Percentiles rank a stretch among this genome's conserved stretches.
These are phyloP conservation scores for Dryobota labecula DNA, from an alignment of 2,888 invertebrate species.

Conservation along the genomic window DNA sequence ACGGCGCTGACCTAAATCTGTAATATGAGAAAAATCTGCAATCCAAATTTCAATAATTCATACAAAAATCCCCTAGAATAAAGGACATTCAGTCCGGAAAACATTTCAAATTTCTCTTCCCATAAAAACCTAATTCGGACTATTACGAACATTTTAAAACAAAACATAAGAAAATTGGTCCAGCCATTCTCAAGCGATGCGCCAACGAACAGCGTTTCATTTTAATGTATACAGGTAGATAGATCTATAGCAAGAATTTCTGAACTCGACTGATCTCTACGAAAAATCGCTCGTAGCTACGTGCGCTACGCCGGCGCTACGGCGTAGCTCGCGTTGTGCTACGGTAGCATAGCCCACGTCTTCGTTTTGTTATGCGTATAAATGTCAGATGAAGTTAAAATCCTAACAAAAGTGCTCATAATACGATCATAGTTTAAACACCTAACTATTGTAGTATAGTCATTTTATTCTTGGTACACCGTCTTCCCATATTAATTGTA, in stretches of 20 bases:
- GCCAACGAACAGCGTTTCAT: not conserved
- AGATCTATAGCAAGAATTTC: not conserved
- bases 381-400: not conserved
- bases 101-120: not conserved
- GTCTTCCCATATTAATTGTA: not conserved
- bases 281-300: not conserved
- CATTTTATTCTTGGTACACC: not conserved
- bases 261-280: not conserved
- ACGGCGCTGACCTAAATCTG: no score
- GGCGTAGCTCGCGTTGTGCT: constrained; percentile 1
- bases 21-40: no score
- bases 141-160: not conserved
- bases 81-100: not conserved
- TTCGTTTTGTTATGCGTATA: not conserved
- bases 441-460: not conserved
- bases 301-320: constrained; percentile 3
- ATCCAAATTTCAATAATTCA: not conserved
- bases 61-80: not conserved
- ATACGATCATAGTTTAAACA: not conserved
- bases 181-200: not conserved
- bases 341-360: not conserved
- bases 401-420: not conserved
- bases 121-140: not conserved
- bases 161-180: not conserved
- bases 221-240: not conserved